Evolutionary conservation across 2,888 invertebrate species (phyloP), one percentile per base, ranked within the genome.

Genomic region (Beris morrisii): DNA sequence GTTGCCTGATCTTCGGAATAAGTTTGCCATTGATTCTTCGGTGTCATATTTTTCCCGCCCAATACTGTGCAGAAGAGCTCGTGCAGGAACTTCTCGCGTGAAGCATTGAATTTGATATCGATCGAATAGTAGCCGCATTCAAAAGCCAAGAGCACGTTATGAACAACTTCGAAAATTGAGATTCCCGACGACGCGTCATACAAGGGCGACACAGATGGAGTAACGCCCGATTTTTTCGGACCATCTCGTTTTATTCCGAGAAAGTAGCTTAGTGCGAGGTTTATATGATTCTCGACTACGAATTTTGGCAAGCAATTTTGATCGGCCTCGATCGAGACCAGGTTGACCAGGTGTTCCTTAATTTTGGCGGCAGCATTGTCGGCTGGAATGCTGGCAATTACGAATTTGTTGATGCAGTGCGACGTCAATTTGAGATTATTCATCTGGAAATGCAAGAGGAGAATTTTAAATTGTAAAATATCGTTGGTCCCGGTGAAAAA

Each of bases 261-360:
- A 28, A 52, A 65, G 28, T 43, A 57, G 44, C 43, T 53, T 12
- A 65, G 30, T 2, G 57, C 57, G 28, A 57, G 53, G 6, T 57
- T 65, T 7, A 66, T 54, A 6, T 58, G 45, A 22, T 4, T 28
- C 45, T 68, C 48, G 32, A 43, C 58, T 22, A 66, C 50, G 48
- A 57, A 38, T 22, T 46, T 46, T 4, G 68, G 68, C 15, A 66
- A 28, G n/a, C 66, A 64, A 28, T 68, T 68, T 1, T 66, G 58
- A 11, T 66, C 59, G 1, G 66, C 31, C 55, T 68, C 68, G 30
- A 68, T 58, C 4, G 28, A 22, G 2, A 55, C 64, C 11, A 68
- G 44, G n/a, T 22, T 28, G n/a, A n/a, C 38, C 3, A 55, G 50
- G 15, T 50, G 28, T 9, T 38, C 22, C 30, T 55, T 48, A 52